phyloP scores from a whole-genome alignment of 2,888 invertebrate species.

The Ormyrus thymus region DNA sequence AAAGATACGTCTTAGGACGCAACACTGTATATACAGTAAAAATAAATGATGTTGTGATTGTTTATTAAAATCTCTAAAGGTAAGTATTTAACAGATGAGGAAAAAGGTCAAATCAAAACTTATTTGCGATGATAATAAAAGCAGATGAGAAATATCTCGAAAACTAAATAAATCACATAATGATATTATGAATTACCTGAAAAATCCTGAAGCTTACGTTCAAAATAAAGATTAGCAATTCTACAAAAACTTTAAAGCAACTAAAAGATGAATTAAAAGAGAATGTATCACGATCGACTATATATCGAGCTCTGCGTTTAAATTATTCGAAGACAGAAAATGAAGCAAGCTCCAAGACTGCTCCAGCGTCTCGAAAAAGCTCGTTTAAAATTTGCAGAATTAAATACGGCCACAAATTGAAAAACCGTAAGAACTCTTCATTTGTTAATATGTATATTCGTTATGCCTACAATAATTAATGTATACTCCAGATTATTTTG shows the following conservation, averaged over 20 bases:
- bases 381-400: conserved; percentile 31
- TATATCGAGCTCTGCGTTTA: neutral
- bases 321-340: conserved; percentile 24
- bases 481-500: neutral
- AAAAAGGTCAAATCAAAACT: neutral
- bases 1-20: too few relatives aligned
- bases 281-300: neutral
- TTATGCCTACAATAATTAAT: neutral
- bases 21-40: too few relatives aligned
- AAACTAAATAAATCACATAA: conserved; percentile 33
- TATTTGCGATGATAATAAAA: too few relatives aligned
- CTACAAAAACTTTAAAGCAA: conserved; percentile 1
- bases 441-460: neutral
- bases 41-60: conserved; percentile 1
- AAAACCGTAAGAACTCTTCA: conserved; percentile 35
- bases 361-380: conserved; percentile 25
- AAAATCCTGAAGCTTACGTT: conserved; percentile 13
- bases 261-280: neutral
- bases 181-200: conserved; percentile 37
- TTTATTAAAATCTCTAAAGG: conserved; percentile 4
- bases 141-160: conserved; percentile 1
- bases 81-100: neutral
- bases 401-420: conserved; percentile 38
- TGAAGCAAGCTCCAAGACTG: conserved; percentile 33
- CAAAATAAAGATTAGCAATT: conserved; percentile 23